phyloP scores from a whole-genome alignment of 2,113 vertebrate genomes.

The Zeus faber region DNA sequence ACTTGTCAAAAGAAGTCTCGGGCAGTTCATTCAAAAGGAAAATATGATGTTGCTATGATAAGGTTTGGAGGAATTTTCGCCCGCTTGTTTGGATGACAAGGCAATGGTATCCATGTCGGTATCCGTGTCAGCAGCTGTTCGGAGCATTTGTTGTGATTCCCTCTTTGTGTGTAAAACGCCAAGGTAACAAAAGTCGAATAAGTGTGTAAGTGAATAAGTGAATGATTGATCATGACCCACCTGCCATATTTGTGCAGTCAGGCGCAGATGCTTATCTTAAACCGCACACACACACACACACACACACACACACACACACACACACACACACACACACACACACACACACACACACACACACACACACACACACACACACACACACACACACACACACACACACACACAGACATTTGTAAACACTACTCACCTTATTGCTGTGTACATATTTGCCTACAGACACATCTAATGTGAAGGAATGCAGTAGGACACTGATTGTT shows the following conservation, averaged over 20 bases:
- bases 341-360: no score
- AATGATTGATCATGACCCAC: no score
- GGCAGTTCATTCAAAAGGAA: no score
- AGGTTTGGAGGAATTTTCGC: constrained; percentile 14
- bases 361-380: no score
- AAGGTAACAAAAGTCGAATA: no score
- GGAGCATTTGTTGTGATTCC: constrained; percentile 29
- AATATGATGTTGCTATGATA: constrained; percentile 43
- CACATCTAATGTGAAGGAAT: constrained; percentile 21
- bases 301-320: no score
- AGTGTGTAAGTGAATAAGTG: no score
- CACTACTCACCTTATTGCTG: constrained; percentile 5
- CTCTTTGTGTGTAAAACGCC: constrained; percentile 13
- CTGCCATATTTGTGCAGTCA: no score
- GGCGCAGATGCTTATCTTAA: no score
- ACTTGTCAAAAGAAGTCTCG: no score
- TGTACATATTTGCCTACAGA: constrained; percentile 3
- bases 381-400: background rate
- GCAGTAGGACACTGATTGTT: constrained; percentile 44
- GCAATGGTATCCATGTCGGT: constrained; percentile 29
- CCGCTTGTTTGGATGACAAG: constrained; percentile 42
- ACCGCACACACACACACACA: no score
- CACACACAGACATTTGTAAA: background rate
- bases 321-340: no score
- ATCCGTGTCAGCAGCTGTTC: constrained; percentile 24